Base-by-base conservation (phyloP, 2,888 invertebrate genomes). In the Ochropleura leucogaster region DNA sequence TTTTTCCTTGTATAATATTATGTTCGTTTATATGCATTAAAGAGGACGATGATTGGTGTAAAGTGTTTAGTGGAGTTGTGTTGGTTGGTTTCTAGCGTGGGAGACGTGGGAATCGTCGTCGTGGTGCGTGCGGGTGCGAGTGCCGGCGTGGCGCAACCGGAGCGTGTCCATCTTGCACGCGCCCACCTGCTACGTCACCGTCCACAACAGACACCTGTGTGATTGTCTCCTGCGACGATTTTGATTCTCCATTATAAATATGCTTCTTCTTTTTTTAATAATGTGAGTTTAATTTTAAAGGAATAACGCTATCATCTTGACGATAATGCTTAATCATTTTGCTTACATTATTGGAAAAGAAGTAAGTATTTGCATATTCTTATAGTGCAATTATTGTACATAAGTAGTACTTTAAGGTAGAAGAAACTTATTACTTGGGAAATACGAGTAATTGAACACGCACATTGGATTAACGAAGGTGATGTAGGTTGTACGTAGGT, bases 151-250 rank as follows among this genome's bases (percentile, higher is more conserved):
- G 92, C 92, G 93, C 42, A 86, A 89, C 67, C 89, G 91, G 74
- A 90, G 89, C 83, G 90, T 91, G 76, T 88, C 91, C 46, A 85
- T 90, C 65, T 87, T 92, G 66, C 96, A 96, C 85, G 95, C 96
- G 69, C 92, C 95, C 10, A 85, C 91, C 49, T 96, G 96, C 91
- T 89, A 93, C 83, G 90, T 94, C 83, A 90, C 93, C 55, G 90
- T 93, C 71, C 89, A 89, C 77, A 86, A 91, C 72, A 84, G 87
- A 71, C 91, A 90, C 63, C 91, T 90, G 80, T 96, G 96, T 86
- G 90, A 94, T 88, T 96, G 96, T 83, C 90, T 93, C 57, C 91
- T 95, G 64, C 81, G 87, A 74, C 76, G 79, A 77, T 68, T 68
- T 44, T 67, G 62, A 67, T 77, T 79, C 20, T 40, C 59, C 59